Evolutionary conservation across 2,113 vertebrate genomes (phyloP).

Genomic region (Erpornis zantholeuca): DNA sequence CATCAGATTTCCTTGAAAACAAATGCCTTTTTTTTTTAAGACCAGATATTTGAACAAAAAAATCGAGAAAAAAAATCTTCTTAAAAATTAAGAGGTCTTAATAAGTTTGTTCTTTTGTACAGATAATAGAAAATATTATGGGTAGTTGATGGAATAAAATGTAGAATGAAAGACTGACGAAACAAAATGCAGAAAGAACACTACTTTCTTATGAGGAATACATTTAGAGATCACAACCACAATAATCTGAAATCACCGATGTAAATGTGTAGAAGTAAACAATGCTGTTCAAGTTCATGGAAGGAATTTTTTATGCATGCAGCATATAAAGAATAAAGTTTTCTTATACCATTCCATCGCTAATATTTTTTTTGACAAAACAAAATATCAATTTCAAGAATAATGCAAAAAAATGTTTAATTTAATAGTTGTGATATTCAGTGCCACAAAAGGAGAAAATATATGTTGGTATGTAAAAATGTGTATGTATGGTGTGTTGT

Average conservation of each 20-base stretch:
- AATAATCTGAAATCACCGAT: not conserved
- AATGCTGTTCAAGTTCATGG: not conserved
- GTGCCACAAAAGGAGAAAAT: not conserved
- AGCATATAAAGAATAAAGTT: not conserved
- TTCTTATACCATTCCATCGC: not conserved
- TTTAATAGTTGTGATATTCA: slow-evolving; percentile 30
- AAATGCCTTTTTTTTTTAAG: not conserved
- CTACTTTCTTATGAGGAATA: not conserved
- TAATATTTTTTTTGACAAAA: not conserved
- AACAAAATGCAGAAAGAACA: not conserved
- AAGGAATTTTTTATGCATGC: not conserved
- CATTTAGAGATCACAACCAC: not conserved
- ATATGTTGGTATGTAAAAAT: not conserved
- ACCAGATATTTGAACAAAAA: not conserved
- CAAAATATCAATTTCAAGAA: not conserved
- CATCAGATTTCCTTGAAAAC: not conserved
- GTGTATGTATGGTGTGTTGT: not conserved
- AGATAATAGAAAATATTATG: not conserved
- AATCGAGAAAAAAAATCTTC: fast-evolving
- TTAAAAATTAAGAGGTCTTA: not conserved
- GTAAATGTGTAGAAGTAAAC: not conserved
- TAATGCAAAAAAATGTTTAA: not conserved
- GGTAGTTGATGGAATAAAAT: not conserved
- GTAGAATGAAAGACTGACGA: not conserved
- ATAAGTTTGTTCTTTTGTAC: not conserved